Conservation (phyloP, 2,113 vertebrate species). For the Malurus alboscapulatus region DNA sequence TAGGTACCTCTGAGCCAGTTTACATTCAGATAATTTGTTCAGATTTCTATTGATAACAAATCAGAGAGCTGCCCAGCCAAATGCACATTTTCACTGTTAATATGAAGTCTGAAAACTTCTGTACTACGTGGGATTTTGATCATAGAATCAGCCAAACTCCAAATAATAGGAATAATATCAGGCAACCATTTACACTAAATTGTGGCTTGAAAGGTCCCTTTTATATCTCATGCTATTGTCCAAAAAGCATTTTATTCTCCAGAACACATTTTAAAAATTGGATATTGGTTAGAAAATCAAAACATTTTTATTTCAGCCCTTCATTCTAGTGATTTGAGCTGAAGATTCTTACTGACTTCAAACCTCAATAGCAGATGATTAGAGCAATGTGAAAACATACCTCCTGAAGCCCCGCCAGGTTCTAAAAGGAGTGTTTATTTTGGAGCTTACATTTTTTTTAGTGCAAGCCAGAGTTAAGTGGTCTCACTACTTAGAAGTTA, state of each 20-base stretch:
- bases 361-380: neutral
- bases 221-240: neutral
- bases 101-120: neutral
- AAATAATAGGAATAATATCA: neutral
- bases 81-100: neutral
- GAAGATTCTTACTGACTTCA: neutral
- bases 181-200: neutral
- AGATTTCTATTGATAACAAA: neutral
- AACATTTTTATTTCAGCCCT: neutral
- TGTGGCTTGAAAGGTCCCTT: neutral
- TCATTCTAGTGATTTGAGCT: neutral
- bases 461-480: neutral
- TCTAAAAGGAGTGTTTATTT: constrained; percentile 12
- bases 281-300: neutral
- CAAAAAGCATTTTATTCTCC: neutral
- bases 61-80: neutral
- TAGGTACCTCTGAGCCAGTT: neutral
- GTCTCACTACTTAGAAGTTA: neutral
- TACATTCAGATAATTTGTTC: neutral
- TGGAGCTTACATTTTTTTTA: neutral
- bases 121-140: neutral
- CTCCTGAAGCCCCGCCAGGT: neutral
- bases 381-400: neutral
- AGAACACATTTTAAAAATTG: neutral
- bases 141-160: neutral